A percentile compares a stretch with the other conserved stretches of the same genome.
Evolutionary conservation across 2,797 vertebrate species (phyloP).

Genomic region (Cuniculus paca): DNA sequence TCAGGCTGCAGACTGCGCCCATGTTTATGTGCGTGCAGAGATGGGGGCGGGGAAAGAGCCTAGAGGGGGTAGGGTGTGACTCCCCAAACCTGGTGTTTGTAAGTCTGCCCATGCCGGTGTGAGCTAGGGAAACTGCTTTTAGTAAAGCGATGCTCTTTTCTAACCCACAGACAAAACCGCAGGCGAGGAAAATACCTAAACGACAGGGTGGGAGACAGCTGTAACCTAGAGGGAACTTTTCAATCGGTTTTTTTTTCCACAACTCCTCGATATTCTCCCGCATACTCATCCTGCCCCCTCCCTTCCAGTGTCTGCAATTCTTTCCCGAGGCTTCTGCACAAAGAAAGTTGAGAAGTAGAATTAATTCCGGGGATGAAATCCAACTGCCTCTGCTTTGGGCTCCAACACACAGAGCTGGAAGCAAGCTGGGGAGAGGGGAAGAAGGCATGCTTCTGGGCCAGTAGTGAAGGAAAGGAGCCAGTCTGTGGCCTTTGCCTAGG

Average conservation of each 20-base stretch:
- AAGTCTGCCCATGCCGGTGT: not conserved
- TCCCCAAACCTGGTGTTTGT: conserved; percentile 31
- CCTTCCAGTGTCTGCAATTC: not conserved
- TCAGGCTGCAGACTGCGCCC: not conserved
- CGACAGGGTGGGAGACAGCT: not conserved
- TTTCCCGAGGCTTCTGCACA: conserved; percentile 41
- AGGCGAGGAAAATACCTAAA: not conserved
- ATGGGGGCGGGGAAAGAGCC: conserved; percentile 14
- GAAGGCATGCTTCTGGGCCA: not conserved
- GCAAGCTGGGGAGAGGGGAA: not conserved
- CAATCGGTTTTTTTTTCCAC: not conserved
- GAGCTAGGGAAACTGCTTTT: conserved; percentile 17
- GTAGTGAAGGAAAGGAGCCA: not conserved
- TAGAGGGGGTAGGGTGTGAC: not conserved
- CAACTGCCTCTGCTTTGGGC: not conserved
- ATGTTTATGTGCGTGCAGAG: conserved; percentile 62
- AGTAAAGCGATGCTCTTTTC: not conserved
- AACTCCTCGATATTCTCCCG: not conserved
- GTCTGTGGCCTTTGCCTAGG: not conserved
- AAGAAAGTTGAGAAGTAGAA: conserved; percentile 63
- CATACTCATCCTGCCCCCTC: not conserved
- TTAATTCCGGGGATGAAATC: not conserved
- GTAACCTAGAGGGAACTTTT: not conserved
- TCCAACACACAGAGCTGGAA: not conserved
- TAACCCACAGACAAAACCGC: not conserved